Evolutionary conservation across 2,797 vertebrate genomes (phyloP), one percentile per base, ranked within the genome.

Genomic region (Pipistrellus nathusii): DNA sequence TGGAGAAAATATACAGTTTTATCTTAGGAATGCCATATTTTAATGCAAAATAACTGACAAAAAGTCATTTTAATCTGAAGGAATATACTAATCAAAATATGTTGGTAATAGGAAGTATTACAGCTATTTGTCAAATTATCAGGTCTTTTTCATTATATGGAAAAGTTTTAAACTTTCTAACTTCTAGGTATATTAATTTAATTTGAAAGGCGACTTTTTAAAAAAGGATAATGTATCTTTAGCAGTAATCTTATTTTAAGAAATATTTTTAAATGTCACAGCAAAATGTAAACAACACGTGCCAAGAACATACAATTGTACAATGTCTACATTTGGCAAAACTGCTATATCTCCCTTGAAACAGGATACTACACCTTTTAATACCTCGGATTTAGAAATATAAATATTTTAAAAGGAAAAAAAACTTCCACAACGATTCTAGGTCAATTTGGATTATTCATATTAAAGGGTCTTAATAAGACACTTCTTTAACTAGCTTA

Each of bases 391-490:
- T 98, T 98, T 98, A 98, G 98, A 98, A 98, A 98, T 98, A 98
- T 98, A 98, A 98, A 98, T 98, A 98, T 98, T 98, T 98, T 97
- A 98, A 98, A 98, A 98, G 96, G 59, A 30, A 97, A 98, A 98
- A 98, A 98, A 98, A 96, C 62, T 91, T 97, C 97, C 97, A 98
- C 97, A 98, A 97, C 96, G 95, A 98, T 98, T 97, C 96, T 97
- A 98, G 97, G 98, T 98, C 97, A 98, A 97, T 98, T 97, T 97
- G 98, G 97, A 98, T 98, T 98, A 98, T 97, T 97, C 98, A 95
- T 98, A 98, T 98, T 98, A 98, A 98, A 98, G 95, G 96, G 93
- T 97, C 96, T 98, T 98, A 98, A 98, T 97, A 98, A 98, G 98
- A 97, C 8, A 95, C 97, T 98, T 97, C 96, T 98, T 98, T 98